Percentiles rank a stretch among this genome's conserved stretches.
Evolutionary conservation across 2,888 invertebrate genomes (phyloP).

Genomic region (Drosophila yooni): DNA sequence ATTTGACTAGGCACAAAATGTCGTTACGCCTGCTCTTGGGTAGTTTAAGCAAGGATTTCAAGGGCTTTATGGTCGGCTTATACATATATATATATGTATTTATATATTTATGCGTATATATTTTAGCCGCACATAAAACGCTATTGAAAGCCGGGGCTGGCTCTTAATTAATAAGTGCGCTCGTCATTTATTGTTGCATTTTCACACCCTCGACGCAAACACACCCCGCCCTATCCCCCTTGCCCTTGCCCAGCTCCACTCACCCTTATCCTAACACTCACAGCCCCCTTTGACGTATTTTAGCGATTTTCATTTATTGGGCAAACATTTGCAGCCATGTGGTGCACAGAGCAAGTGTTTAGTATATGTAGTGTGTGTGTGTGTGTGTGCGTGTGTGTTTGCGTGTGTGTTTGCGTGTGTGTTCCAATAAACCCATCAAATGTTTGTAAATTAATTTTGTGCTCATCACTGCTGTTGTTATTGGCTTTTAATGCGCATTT

Average conservation of each 20-base stretch:
- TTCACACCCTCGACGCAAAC: conserved; percentile 34
- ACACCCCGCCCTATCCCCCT: not conserved
- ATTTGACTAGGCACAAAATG: conserved; percentile 38
- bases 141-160: conserved; percentile 54
- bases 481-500: conserved; percentile 77
- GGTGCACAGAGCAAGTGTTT: conserved; percentile 21
- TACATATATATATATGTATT: not conserved
- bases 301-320: conserved; percentile 68
- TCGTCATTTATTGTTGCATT: conserved; percentile 68
- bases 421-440: conserved; percentile 64
- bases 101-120: conserved; percentile 24
- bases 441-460: conserved; percentile 79
- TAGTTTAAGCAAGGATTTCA: conserved; percentile 19
- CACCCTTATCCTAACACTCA: not conserved
- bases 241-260: not conserved
- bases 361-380: not conserved
- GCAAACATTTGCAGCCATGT: conserved; percentile 74
- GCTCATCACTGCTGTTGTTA: conserved; percentile 78
- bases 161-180: conserved; percentile 74
- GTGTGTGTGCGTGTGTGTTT: not conserved
- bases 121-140: conserved; percentile 68
- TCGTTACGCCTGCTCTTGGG: conserved; percentile 18
- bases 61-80: conserved; percentile 30
- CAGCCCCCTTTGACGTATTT: conserved; percentile 45
- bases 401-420: conserved; percentile 16